Base-by-base conservation (phyloP, 1,140 invertebrate species). In the Melipona quadrifasciata region DNA sequence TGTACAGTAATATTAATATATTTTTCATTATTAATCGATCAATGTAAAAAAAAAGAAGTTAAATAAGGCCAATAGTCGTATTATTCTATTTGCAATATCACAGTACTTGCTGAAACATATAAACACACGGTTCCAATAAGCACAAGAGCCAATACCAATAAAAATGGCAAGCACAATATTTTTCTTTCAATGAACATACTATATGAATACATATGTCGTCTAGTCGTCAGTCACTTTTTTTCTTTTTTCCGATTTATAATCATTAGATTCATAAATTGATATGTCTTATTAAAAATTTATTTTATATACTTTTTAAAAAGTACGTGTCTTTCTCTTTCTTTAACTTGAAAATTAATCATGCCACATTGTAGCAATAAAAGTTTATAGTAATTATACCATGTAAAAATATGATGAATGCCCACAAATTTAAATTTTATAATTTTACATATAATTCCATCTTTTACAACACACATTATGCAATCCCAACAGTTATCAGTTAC, bases 41-140 rank as follows among this genome's bases (percentile, higher is more conserved):
- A 80, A 91, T 93, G 91, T 89, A 91, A 91, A 92, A 93, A 57
- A 87, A 90, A 91, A 89, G 68, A 91, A 92, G 85, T 94, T 93
- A 93, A 94, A 94, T 93, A 94, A 90, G 89, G 91, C 86, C 89
- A 90, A 92, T 92, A 93, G 91, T 91, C 92, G 93, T 82, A 92
- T 92, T 93, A 93, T 85, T 90, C 91, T 94, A 93, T 93, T 87
- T 92, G 92, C 93, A 94, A 94, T 95, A 95, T 95, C 94, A 95
- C 94, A 95, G 94, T 94, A 94, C 90, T 95, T 93, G 91, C 90
- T 93, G 93, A 94, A 95, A 94, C 89, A 92, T 93, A 93, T 90
- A 92, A 92, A 92, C 89, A 87, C 90, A 72, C 90, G 74, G 91
- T 93, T 92, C 87, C 77, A 65, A 90, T 90, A 91, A 67, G 67